phyloP scores from a whole-genome alignment of 2,888 invertebrate genomes.

The Amphipyra berbera region DNA sequence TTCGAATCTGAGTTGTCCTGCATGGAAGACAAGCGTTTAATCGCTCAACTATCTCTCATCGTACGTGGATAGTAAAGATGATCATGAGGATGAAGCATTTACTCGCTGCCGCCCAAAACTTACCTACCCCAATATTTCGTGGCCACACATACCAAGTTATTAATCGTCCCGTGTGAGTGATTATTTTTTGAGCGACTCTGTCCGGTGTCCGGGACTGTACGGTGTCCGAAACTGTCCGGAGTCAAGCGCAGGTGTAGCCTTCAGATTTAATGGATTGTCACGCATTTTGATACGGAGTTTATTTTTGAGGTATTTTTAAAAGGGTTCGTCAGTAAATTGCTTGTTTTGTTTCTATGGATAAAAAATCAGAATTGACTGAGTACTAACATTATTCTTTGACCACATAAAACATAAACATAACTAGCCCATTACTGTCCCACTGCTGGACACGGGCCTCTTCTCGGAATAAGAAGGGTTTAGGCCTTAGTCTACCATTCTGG shows the following conservation, averaged over 20 bases:
- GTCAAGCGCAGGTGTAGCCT: constrained; percentile 54
- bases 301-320: constrained; percentile 29
- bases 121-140: background rate
- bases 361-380: background rate
- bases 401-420: no score
- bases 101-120: background rate
- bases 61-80: no score
- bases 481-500: no score
- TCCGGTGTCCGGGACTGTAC: constrained; percentile 39
- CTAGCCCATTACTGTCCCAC: no score
- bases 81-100: no score
- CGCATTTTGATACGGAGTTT: constrained; percentile 28
- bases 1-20: no score
- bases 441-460: no score
- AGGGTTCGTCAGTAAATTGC: background rate
- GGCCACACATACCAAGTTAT: constrained; percentile 53
- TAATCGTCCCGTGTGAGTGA: constrained; percentile 56
- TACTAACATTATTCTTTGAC: no score
- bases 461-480: no score
- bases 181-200: constrained; percentile 57
- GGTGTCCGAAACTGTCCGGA: constrained; percentile 33
- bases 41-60: no score
- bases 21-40: no score
- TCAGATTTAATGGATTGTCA: constrained; percentile 54
- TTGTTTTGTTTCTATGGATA: background rate